phyloP scores from a whole-genome alignment of 2,888 invertebrate genomes.

The Argyresthia goedartella region DNA sequence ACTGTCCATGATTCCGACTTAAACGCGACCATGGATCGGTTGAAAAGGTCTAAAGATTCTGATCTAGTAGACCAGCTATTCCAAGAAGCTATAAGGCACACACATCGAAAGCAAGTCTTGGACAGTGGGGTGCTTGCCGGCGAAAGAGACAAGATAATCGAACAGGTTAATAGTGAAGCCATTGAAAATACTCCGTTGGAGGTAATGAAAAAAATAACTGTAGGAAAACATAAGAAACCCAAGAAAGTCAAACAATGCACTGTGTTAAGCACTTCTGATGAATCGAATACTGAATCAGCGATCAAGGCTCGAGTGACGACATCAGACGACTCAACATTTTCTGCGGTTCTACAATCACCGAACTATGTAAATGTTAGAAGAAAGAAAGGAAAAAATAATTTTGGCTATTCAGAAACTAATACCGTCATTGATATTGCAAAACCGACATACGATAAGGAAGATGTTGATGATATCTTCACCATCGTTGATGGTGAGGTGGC shows the following conservation, averaged over 20 bases:
- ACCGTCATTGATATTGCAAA: neutral
- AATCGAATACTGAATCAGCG: constrained; percentile 31
- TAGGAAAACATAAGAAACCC: constrained; percentile 10
- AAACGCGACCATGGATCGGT: no score
- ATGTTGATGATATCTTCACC: constrained; percentile 38
- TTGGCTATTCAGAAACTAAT: constrained; percentile 7
- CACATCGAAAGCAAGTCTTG: no score
- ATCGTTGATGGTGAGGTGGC: constrained; percentile 21
- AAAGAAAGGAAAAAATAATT: constrained; percentile 13
- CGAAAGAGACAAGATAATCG: constrained; percentile 2
- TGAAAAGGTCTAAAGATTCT: no score
- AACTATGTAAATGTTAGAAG: constrained; percentile 23
- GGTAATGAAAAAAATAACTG: constrained; percentile 5
- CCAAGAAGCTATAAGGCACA: constrained; percentile 29
- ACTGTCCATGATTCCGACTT: neutral
- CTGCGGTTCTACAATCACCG: constrained; percentile 26
- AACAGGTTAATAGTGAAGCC: constrained; percentile 17
- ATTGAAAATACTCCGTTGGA: constrained; percentile 26
- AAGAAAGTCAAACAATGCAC: constrained; percentile 9
- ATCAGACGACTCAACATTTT: neutral
- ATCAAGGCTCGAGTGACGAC: neutral
- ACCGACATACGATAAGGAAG: constrained; percentile 20
- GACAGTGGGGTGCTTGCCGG: no score
- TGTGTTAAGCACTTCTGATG: constrained; percentile 31
- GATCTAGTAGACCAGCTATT: constrained; percentile 35